These are phyloP conservation scores for Aptenodytes forsteri DNA, from an alignment of 2,113 vertebrate genomes.

Conservation along the genomic window DNA sequence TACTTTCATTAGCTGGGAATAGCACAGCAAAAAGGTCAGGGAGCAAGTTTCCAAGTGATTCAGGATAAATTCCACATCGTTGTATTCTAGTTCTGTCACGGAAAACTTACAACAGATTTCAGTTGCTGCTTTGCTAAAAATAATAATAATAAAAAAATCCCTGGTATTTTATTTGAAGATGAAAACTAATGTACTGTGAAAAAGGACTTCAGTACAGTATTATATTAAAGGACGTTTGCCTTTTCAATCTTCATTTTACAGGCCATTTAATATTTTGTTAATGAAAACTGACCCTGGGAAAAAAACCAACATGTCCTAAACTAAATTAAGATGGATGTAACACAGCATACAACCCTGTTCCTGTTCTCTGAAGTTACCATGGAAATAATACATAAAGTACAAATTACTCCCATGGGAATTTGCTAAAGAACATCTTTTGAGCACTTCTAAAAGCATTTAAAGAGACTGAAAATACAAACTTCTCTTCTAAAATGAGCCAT, in stretches of 20 bases:
- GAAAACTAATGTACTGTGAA: slow-evolving; percentile 39
- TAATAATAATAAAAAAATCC: slow-evolving; percentile 34
- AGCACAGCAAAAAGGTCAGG: not conserved
- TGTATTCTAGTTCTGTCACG: slow-evolving; percentile 4
- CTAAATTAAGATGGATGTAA: slow-evolving; percentile 52
- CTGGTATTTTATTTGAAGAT: slow-evolving; percentile 24
- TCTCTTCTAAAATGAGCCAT: not conserved
- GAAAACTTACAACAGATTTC: not conserved
- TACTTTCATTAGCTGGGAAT: not conserved
- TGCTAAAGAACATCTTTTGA: slow-evolving; percentile 18
- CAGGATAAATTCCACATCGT: not conserved
- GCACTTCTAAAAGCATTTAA: slow-evolving; percentile 28
- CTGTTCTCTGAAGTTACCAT: slow-evolving; percentile 44
- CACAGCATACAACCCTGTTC: not conserved
- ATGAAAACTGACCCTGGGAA: slow-evolving; percentile 17
- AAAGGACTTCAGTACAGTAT: not conserved
- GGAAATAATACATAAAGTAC: slow-evolving; percentile 50
- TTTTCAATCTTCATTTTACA: slow-evolving; percentile 62
- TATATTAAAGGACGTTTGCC: not conserved
- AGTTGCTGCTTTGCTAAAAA: slow-evolving; percentile 16
- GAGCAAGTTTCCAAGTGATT: not conserved
- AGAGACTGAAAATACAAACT: slow-evolving; percentile 13
- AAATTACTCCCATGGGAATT: not conserved
- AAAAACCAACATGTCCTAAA: slow-evolving; percentile 5
- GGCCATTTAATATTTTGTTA: slow-evolving; percentile 23